These are phyloP conservation scores for Falco berigora DNA, from an alignment of 2,797 vertebrate species.

Conservation along the genomic window DNA sequence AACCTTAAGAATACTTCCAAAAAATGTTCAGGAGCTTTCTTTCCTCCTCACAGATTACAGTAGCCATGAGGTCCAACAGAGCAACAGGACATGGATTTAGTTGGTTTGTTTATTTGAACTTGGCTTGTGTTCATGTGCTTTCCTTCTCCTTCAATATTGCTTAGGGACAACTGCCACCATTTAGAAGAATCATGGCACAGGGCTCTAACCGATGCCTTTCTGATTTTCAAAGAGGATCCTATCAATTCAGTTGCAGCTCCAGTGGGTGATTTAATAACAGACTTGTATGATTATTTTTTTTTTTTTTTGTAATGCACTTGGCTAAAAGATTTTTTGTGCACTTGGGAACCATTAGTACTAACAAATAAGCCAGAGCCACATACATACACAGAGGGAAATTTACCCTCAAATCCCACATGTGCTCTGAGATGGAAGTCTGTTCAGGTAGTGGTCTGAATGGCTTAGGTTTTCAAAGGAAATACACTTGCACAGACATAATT, in stretches of 20 bases:
- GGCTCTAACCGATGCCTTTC: background rate
- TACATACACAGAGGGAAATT: background rate
- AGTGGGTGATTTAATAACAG: background rate
- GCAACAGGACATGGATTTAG: background rate
- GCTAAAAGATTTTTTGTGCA: background rate
- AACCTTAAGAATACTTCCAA: background rate
- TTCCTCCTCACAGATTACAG: background rate
- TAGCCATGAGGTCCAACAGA: background rate
- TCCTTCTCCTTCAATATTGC: background rate
- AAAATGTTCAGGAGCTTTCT: background rate
- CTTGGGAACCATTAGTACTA: background rate
- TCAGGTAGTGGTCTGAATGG: background rate
- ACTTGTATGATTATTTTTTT: background rate
- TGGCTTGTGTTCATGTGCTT: background rate
- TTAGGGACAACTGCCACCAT: background rate
- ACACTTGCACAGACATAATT: background rate
- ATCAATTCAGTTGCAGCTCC: background rate
- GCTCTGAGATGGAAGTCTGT: background rate
- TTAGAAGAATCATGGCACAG: background rate
- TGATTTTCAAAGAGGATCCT: background rate
- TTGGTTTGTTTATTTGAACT: background rate
- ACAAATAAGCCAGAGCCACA: background rate
- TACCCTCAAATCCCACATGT: background rate
- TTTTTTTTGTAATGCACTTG: background rate
- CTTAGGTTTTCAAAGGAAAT: background rate